Percentiles rank a stretch among this genome's conserved stretches.
Evolutionary conservation across 2,888 invertebrate species (phyloP).

Genomic region (Melipona bicolor): DNA sequence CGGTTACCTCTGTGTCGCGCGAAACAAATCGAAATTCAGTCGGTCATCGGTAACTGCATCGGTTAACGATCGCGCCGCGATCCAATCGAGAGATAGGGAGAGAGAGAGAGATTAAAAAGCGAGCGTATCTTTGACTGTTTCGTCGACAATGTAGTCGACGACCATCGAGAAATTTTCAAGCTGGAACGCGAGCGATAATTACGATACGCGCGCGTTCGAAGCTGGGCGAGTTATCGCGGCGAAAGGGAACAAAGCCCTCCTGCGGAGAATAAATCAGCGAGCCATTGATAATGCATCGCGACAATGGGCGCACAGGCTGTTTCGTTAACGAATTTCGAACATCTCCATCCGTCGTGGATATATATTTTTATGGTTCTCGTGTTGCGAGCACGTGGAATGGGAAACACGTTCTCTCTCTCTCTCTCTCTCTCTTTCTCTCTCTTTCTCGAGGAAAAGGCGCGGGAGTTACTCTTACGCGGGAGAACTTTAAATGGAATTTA

Average conservation of each 20-base stretch:
- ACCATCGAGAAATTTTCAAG: constrained; percentile 16
- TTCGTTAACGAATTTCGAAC: neutral
- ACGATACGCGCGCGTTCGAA: neutral
- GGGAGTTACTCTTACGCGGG: constrained; percentile 8
- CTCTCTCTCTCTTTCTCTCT: no score
- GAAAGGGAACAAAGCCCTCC: constrained; percentile 26
- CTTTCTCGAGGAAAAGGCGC: neutral
- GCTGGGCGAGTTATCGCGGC: neutral
- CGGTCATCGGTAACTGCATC: neutral
- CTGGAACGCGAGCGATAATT: neutral
- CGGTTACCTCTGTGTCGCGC: neutral
- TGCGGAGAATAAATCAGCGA: constrained; percentile 57
- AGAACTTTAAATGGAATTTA: constrained; percentile 42
- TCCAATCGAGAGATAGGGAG: neutral
- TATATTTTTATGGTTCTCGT: neutral
- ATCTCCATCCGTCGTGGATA: neutral
- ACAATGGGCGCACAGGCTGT: neutral
- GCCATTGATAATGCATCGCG: constrained; percentile 62
- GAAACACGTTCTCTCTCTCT: neutral
- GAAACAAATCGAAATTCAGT: neutral
- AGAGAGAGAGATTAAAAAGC: constrained; percentile 19
- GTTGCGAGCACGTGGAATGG: neutral
- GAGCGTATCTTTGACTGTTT: constrained; percentile 16
- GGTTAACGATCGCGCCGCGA: constrained; percentile 18
- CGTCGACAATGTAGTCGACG: constrained; percentile 18